Evolutionary conservation across 1,140 invertebrate species (phyloP), one percentile per base, ranked within the genome.

Genomic region (Cotesia chilonis): DNA sequence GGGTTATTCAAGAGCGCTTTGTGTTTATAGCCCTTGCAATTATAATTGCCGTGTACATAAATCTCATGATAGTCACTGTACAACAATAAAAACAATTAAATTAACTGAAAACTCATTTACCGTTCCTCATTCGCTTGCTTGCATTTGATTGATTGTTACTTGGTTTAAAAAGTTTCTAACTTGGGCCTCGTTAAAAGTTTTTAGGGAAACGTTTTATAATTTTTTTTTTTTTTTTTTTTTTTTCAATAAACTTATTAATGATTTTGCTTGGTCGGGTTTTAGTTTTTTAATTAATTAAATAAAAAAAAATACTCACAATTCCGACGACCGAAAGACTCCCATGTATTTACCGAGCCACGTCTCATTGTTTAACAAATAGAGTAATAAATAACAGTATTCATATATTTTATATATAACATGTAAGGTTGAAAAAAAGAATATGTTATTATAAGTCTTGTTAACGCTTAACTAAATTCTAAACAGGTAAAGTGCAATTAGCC

Each of bases 401-500:
- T 14, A 17, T n/a, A 55, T n/a, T n/a, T 37, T 12, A 64, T 64
- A 20, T 28, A 28, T 28, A 28, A 28, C 28, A 28, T 28, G 28
- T 28, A 28, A 28, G 28, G 28, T 28, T 2, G 28, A 28, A 61
- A 6, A 61, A 61, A 20, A 36, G 9, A 35, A 12, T 37, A 20
- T 35, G 60, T 35, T 37, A 28, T 28, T 28, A 10, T 38, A 64
- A 59, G 14, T 14, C 68, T 28, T 61, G 9, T 70, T 20, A 14
- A 73, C 54, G 61, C 37, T 70, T 20, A 14, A 73, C 54, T 51
- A 17, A 54, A 69, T 69, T 70, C 51, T 12, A 28, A 47, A 47
- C 81, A 83, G 81, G 80, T 83, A 76, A 76, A 80, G 75, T 76
- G 75, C 80, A 84, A 84, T 84, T 82, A 83, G 73, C 71, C 37